Evolutionary conservation across 2,888 invertebrate species (phyloP), one percentile per base, ranked within the genome.

Genomic region (Pardosa pseudoannulata): DNA sequence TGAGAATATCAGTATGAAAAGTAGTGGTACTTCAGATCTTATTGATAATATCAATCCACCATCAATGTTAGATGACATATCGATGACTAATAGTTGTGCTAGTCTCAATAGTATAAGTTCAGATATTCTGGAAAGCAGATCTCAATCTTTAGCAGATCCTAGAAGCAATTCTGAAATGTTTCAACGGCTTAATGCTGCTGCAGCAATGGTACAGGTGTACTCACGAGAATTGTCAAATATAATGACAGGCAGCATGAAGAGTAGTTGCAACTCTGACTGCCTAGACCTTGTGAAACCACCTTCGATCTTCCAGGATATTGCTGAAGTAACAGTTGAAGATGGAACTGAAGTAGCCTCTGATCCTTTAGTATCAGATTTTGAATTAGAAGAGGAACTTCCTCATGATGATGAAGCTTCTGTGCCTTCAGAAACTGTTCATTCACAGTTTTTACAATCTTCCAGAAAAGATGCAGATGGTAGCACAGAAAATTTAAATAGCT

Each of bases 21-120:
- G 96, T 79, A 96, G 96, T 90, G 95, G 96, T 82, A 95, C 95
- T 31, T 96, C 95, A 0, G 96, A 96, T 92, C 93, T 95, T 13
- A 65, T 96, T 82, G 96, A 96, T 89, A 93, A 94, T 73, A 93
- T 96, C 1, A 94, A 94, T 89, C 96, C 96, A 0, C 96, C 96
- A 0, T 96, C 96, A 0, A 93, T 95, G 73, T 93, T 96, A 92
- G 95, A 95, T 65, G 95, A 95, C 29, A 76, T 88, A 46, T 87
- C 88, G 1, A 87, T 87, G 76, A 87, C 88, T 28, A 2, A 95
- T 94, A 0, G 96, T 88, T 74, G 87, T 89, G 29, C 89, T 71
- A 83, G 89, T 82, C 31, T 89, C 31, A 82, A 89, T 71, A 76
- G 89, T 74, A 87, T 88, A 65, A 88, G 89, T 56, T 79, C 88